Percentiles rank a stretch among this genome's conserved stretches.
Conservation (phyloP, 2,888 invertebrate species). For the Lagria hirta region DNA sequence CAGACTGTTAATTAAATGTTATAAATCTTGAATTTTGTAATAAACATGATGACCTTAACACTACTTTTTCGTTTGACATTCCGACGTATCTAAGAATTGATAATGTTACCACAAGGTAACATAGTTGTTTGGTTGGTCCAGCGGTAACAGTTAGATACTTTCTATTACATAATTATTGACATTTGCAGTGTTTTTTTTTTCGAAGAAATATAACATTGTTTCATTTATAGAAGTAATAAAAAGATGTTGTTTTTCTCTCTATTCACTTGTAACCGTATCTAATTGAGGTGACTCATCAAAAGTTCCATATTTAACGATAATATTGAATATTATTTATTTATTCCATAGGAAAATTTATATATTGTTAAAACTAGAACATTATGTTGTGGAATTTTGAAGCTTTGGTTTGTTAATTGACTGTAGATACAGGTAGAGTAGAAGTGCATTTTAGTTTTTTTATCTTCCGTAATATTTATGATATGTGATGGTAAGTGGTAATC, state of each 20-base stretch:
- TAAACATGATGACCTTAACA: slow-evolving; percentile 20
- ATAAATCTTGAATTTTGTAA: slow-evolving; percentile 6
- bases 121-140: slow-evolving; percentile 7
- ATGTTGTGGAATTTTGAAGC: too few species aligned
- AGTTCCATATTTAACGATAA: background rate
- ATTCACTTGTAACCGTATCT: background rate
- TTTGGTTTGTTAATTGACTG: too few species aligned
- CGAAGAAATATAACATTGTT: background rate
- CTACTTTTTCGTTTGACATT: slow-evolving; percentile 19
- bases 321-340: background rate
- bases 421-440: too few species aligned
- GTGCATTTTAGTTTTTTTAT: too few species aligned
- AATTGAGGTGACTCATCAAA: background rate
- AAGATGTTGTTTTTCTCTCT: background rate
- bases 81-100: slow-evolving; percentile 8
- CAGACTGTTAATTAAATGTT: too few species aligned
- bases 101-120: slow-evolving; percentile 15
- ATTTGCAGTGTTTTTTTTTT: background rate
- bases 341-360: slow-evolving; percentile 1
- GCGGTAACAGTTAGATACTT: too few species aligned
- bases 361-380: too few species aligned
- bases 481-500: too few species aligned
- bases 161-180: slow-evolving; percentile 12
- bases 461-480: too few species aligned
- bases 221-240: background rate